Evolutionary conservation across 2,888 invertebrate species (phyloP), one percentile per base, ranked within the genome.

Genomic region (Phaedon cochleariae): DNA sequence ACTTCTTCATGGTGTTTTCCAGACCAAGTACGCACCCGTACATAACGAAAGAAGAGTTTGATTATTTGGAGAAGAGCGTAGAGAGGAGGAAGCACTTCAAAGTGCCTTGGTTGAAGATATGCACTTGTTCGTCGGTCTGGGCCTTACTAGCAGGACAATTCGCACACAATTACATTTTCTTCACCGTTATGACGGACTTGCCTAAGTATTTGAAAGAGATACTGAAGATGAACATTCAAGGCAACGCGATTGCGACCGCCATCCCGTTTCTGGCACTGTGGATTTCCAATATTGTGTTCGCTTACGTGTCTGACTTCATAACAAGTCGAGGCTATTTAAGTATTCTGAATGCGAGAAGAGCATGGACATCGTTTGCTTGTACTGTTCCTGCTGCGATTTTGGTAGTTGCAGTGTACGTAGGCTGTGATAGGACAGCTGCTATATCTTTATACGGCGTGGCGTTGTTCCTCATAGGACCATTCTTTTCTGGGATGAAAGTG

Each of bases 151-250:
- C 86, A 52, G 92, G 91, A 68, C 90, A 90, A 85, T 84, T 87
- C 69, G 87, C 87, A 6, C 89, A 89, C 77, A 88, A 89, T 73
- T 89, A 88, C 85, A 89, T 89, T 3, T 87, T 89, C 74, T 89
- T 88, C 77, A 89, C 88, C 1, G 86, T 90, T 85, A 86, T 89
- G 37, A 89, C 88, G 0, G 89, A 89, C 74, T 81, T 90, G 6
- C 90, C 90, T 0, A 89, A 88, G 68, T 90, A 89, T 80, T 87
- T 89, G 86, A 87, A 86, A 31, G 88, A 88, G 62, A 87, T 90
- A 1, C 79, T 90, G 64, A 86, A 88, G 75, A 88, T 89, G 79
- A 85, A 88, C 74, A 87, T 90, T 63, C 84, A 86, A 70, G 80
- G 86, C 70, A 88, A 89, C 51, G 88, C 89, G 0, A 80, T 85